Base-by-base conservation (phyloP, 2,888 invertebrate genomes). In the Isotomurus palustris region DNA sequence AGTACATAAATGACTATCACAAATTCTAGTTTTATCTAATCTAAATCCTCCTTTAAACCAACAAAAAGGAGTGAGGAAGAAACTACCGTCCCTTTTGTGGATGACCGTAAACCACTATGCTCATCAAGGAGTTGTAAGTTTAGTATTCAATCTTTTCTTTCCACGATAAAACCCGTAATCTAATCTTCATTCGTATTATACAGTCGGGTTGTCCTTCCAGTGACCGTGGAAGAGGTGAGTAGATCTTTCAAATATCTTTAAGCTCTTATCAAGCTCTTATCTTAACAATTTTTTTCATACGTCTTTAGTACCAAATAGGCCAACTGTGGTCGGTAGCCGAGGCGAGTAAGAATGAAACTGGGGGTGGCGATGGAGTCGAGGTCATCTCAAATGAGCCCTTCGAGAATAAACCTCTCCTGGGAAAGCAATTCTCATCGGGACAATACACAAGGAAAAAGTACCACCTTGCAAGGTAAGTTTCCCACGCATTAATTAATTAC, bases 401-500 rank as follows among this genome's bases (percentile, higher is more conserved):
- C 22, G n/a, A 29, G 5, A 29, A 35, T 8, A 14, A 47, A 5
- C 56, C 56, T 2, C 47, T 52, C n/a, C 40, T 64, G 3, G 48
- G 56, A 3, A n/a, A 44, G 4, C 38, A 41, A n/a, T 61, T 51
- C 41, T 12, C 41, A 6, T 10, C 12, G 1, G 64, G 61, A 19
- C 61, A 64, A 28, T 60, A 50, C 25, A 64, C 64, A 5, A 58
- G 57, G 25, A 64, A 61, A 45, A 58, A 49, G 29, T 64, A 54
- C 27, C 40, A 53, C 28, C 45, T 56, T 6, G 29, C 53, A 21
- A 64, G 54, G 64, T 64, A 49, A 35, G 6, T 28, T 25, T 28
- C n/a, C n/a, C n/a, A n/a, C n/a, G n/a, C n/a, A n/a, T n/a, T n/a
- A n/a, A n/a, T n/a, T n/a, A n/a, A n/a, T n/a, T n/a, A n/a, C n/a